A percentile compares a stretch with the other conserved stretches of the same genome.
Conservation (phyloP, 2,888 invertebrate genomes). For the Eristalis pertinax region DNA sequence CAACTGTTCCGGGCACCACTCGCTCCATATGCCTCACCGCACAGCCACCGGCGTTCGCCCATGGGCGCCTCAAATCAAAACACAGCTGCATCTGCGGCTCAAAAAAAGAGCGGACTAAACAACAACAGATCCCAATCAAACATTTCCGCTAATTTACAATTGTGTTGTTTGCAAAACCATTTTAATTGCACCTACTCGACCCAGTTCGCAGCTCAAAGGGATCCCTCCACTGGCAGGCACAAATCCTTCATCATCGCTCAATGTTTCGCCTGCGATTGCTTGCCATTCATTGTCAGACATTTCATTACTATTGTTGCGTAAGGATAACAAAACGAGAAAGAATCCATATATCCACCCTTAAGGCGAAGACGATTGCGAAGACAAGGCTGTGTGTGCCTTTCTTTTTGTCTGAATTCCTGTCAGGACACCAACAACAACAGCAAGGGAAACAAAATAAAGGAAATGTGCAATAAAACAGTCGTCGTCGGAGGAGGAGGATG, state of each 20-base stretch:
- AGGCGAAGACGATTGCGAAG: slow-evolving; percentile 37
- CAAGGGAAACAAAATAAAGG: not conserved
- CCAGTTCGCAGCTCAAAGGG: slow-evolving; percentile 49
- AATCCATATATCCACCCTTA: slow-evolving; percentile 56
- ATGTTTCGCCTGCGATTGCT: slow-evolving; percentile 70
- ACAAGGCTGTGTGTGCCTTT: not conserved
- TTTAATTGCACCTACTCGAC: slow-evolving; percentile 72
- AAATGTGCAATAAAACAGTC: not conserved
- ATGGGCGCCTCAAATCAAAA: not conserved
- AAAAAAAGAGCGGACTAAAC: not conserved
- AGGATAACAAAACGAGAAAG: slow-evolving; percentile 52
- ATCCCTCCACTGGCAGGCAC: slow-evolving; percentile 14
- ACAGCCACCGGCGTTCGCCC: not conserved
- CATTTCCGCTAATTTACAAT: slow-evolving; percentile 71
- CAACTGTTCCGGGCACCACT: not conserved
- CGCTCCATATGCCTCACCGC: not conserved
- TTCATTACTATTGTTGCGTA: slow-evolving; percentile 72
- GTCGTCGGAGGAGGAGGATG: too few species aligned
- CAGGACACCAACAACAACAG: not conserved
- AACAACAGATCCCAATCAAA: slow-evolving; percentile 55
- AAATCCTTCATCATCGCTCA: slow-evolving; percentile 39
- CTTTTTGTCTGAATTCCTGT: not conserved
- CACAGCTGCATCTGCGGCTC: not conserved
- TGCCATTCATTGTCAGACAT: slow-evolving; percentile 70
- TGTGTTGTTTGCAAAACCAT: slow-evolving; percentile 57